Conservation (phyloP, 1,140 invertebrate genomes). For the Nylanderia fulva region DNA sequence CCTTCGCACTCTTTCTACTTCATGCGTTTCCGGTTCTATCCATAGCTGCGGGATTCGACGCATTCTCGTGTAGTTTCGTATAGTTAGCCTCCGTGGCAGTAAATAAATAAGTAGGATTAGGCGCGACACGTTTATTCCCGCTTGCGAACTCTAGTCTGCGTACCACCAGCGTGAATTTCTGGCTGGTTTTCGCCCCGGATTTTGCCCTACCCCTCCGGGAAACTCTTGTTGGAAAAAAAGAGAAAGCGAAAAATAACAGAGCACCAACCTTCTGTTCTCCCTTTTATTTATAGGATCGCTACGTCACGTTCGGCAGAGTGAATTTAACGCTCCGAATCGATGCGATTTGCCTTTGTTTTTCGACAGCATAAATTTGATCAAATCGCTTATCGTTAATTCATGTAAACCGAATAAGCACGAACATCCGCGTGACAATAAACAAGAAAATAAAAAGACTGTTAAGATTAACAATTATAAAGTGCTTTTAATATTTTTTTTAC, state of each 20-base stretch:
- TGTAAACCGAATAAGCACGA: slow-evolving; percentile 10
- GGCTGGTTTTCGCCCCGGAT: slow-evolving; percentile 57
- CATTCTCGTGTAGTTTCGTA: slow-evolving; percentile 60
- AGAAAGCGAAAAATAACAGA: slow-evolving; percentile 41
- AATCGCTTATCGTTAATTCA: slow-evolving; percentile 12
- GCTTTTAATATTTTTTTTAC: neutral
- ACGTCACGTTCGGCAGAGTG: slow-evolving; percentile 28
- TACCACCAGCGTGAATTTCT: slow-evolving; percentile 55
- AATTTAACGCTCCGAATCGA: slow-evolving; percentile 29
- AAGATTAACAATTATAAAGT: neutral
- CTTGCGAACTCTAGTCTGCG: slow-evolving; percentile 38
- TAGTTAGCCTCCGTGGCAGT: slow-evolving; percentile 61
- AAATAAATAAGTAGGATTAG: slow-evolving; percentile 81
- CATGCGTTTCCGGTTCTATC: slow-evolving; percentile 29
- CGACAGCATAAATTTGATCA: slow-evolving; percentile 34
- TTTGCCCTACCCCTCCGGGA: slow-evolving; percentile 25
- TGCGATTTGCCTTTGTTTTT: slow-evolving; percentile 39
- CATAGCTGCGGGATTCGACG: slow-evolving; percentile 56
- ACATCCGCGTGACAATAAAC: neutral
- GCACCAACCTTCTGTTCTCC: slow-evolving; percentile 35
- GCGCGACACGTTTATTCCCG: slow-evolving; percentile 68
- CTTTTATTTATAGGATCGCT: slow-evolving; percentile 45
- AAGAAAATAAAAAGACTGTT: neutral
- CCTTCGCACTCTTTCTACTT: slow-evolving; percentile 13
- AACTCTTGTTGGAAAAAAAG: slow-evolving; percentile 19